phyloP scores from a whole-genome alignment of 2,113 vertebrate genomes.

The Hemibates koningsi region DNA sequence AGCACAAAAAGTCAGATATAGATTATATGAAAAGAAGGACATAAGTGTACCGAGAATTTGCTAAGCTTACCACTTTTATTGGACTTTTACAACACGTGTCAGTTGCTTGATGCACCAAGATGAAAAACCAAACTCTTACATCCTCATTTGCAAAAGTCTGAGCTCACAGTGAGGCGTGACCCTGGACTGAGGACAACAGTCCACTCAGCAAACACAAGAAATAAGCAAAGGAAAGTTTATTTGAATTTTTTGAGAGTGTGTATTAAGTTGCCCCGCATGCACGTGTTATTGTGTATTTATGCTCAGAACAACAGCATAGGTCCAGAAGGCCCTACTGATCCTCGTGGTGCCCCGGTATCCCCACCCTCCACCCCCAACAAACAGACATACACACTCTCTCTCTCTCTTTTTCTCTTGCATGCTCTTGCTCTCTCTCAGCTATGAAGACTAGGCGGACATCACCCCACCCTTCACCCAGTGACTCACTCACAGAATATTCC shows the following conservation, averaged over 20 bases:
- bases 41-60: background rate
- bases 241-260: background rate
- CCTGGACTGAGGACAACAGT: background rate
- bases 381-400: background rate
- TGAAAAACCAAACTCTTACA: background rate
- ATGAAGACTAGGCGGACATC: slow-evolving; percentile 44
- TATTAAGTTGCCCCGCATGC: background rate
- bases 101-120: background rate
- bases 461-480: slow-evolving; percentile 44
- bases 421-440: slow-evolving; percentile 9
- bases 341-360: slow-evolving; percentile 16
- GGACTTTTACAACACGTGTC: background rate
- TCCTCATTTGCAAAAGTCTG: background rate
- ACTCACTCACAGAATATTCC: slow-evolving; percentile 65
- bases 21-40: background rate
- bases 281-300: background rate
- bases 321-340: slow-evolving; percentile 58
- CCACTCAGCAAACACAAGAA: background rate
- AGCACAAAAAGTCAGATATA: background rate
- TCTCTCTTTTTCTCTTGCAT: background rate
- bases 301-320: slow-evolving; percentile 35
- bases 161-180: background rate
- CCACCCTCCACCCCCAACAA: background rate
- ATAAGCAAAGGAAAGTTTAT: background rate
- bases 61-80: background rate